These are phyloP conservation scores for Notiomystis cincta DNA, from an alignment of 2,113 vertebrate genomes.

Conservation along the genomic window DNA sequence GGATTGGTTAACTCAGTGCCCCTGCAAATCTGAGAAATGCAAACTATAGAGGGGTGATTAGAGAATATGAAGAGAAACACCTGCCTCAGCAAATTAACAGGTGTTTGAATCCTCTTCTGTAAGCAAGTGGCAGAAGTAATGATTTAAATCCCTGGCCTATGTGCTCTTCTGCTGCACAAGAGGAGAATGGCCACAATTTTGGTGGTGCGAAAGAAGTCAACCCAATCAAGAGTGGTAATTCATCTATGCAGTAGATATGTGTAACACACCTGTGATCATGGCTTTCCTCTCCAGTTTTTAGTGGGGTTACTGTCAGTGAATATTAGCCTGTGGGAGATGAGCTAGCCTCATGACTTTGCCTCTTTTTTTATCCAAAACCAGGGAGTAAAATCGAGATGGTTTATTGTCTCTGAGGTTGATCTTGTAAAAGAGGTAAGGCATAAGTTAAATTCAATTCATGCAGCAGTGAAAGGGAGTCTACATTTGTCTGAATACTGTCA, in stretches of 20 bases:
- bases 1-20: conserved; percentile 28
- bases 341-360: neutral
- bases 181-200: neutral
- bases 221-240: neutral
- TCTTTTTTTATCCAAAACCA: neutral
- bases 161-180: neutral
- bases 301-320: neutral
- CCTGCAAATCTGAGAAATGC: conserved; percentile 21
- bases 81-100: conserved; percentile 56
- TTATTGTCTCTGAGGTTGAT: neutral
- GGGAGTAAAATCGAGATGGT: neutral
- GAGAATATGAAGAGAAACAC: neutral
- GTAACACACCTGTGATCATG: neutral
- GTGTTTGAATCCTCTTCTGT: conserved; percentile 31
- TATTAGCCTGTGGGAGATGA: neutral
- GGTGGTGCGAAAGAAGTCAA: neutral
- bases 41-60: neutral
- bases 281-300: neutral
- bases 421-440: neutral
- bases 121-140: conserved; percentile 24
- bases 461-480: neutral
- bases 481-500: neutral
- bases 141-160: neutral
- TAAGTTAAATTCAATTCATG: neutral
- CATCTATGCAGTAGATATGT: neutral